Percentiles rank a stretch among this genome's conserved stretches.
Conservation (phyloP, 1,140 invertebrate species). For the Drosophila insularis region DNA sequence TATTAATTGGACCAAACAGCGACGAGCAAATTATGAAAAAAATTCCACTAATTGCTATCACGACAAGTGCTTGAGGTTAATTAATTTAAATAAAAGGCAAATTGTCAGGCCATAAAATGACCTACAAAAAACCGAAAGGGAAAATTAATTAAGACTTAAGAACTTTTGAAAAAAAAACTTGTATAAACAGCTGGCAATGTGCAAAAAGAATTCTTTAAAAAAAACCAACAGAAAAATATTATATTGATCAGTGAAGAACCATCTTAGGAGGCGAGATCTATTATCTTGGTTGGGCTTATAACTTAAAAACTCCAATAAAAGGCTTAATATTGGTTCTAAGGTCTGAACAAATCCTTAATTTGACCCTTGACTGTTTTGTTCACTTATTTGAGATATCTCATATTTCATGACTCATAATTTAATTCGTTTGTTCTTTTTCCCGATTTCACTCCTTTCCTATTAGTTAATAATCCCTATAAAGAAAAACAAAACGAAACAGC, state of each 20-base stretch:
- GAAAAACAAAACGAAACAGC: slow-evolving; percentile 10
- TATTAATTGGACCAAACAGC: slow-evolving; percentile 63
- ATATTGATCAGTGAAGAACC: no score
- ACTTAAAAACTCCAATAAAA: no score
- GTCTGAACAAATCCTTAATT: no score
- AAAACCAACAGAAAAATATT: no score
- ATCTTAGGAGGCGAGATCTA: no score
- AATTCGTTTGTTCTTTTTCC: no score
- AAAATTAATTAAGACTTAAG: slow-evolving; percentile 57
- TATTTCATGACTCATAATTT: no score
- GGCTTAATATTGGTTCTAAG: no score
- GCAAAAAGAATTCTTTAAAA: no score
- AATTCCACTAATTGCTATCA: slow-evolving; percentile 71
- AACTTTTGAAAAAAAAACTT: slow-evolving; percentile 28
- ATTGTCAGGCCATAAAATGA: slow-evolving; percentile 50
- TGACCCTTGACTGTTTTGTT: no score
- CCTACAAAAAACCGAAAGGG: slow-evolving; percentile 24
- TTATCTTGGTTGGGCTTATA: no score
- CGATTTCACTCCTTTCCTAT: neutral
- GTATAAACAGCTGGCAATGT: slow-evolving; percentile 8
- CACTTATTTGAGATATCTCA: no score
- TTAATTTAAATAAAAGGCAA: slow-evolving; percentile 80
- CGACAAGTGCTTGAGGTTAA: slow-evolving; percentile 68
- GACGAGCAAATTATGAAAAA: slow-evolving; percentile 4
- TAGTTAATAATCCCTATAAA: neutral